Percentiles rank a stretch among this genome's conserved stretches.
phyloP scores from a whole-genome alignment of 1,140 invertebrate species.

The Rhagoletis pomonella region DNA sequence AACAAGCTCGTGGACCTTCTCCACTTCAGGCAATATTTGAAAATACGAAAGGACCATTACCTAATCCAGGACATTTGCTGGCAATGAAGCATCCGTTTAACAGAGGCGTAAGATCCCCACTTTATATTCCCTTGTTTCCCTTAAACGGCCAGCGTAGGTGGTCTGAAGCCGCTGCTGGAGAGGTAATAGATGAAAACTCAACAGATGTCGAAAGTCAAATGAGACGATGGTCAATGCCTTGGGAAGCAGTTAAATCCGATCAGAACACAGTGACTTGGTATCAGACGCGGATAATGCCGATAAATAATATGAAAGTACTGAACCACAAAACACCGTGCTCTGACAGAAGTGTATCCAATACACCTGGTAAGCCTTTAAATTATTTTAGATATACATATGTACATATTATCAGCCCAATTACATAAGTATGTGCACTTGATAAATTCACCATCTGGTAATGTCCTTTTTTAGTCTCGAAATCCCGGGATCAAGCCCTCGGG shows the following conservation, averaged over 20 bases:
- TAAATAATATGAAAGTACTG: constrained; percentile 74
- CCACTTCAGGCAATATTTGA: constrained; percentile 74
- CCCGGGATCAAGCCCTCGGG: too few species aligned
- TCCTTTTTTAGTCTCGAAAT: too few species aligned
- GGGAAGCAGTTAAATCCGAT: constrained; percentile 77
- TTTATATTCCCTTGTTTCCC: constrained; percentile 79
- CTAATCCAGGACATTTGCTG: constrained; percentile 74
- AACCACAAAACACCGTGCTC: constrained; percentile 64
- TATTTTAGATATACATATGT: too few species aligned
- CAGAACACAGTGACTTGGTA: constrained; percentile 71
- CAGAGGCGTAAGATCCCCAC: constrained; percentile 75
- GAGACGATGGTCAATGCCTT: constrained; percentile 82
- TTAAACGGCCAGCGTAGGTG: constrained; percentile 79
- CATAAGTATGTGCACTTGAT: too few species aligned
- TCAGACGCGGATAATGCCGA: constrained; percentile 72
- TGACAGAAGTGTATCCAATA: constrained; percentile 79
- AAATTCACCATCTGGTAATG: too few species aligned
- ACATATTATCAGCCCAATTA: too few species aligned
- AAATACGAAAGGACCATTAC: constrained; percentile 74
- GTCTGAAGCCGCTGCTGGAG: constrained; percentile 82
- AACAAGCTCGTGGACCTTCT: constrained; percentile 71
- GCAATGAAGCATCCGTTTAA: constrained; percentile 75
- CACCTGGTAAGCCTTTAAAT: constrained; percentile 74
- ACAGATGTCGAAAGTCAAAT: constrained; percentile 76
- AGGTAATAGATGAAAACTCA: constrained; percentile 74